Percentiles rank a stretch among this genome's conserved stretches.
Evolutionary conservation across 2,797 vertebrate genomes (phyloP).

Genomic region (Chelmon rostratus): DNA sequence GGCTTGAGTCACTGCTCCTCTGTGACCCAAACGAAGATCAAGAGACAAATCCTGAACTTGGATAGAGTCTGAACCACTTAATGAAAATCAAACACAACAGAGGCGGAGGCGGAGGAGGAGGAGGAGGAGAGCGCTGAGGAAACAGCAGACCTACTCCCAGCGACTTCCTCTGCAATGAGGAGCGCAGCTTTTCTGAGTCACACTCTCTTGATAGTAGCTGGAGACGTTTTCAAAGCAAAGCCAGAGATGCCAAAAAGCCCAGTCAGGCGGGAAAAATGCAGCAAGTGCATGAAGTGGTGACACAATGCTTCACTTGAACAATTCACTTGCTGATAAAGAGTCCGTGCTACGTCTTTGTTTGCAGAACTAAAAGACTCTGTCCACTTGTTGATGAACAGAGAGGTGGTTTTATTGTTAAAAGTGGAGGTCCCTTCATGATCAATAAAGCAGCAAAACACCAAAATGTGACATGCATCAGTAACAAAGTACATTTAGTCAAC

Average conservation of each 20-base stretch:
- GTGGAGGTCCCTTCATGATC: neutral
- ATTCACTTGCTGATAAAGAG: conserved; percentile 8
- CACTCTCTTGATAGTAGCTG: conserved; percentile 34
- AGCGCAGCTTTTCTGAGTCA: conserved; percentile 48
- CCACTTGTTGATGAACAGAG: neutral
- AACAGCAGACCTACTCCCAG: conserved; percentile 60
- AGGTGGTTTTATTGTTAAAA: neutral
- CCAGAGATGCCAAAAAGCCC: conserved; percentile 26
- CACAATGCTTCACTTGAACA: conserved; percentile 2
- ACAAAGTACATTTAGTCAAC: neutral
- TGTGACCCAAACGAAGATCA: conserved; percentile 12
- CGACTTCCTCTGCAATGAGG: conserved; percentile 57
- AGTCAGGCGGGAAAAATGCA: conserved; percentile 10
- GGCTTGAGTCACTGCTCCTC: conserved; percentile 47
- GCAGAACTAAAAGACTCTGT: neutral
- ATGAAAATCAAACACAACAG: conserved; percentile 53
- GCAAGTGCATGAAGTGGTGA: conserved; percentile 33
- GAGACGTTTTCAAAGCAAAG: conserved; percentile 52
- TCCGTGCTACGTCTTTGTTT: neutral
- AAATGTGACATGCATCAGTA: neutral
- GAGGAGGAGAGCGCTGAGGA: conserved; percentile 45
- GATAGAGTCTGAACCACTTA: conserved; percentile 29
- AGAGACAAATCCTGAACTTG: conserved; percentile 28
- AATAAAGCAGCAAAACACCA: neutral
- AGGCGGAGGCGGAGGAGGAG: conserved; percentile 10